Evolutionary conservation across 1,140 invertebrate species (phyloP).

Genomic region (Euschistus heros): DNA sequence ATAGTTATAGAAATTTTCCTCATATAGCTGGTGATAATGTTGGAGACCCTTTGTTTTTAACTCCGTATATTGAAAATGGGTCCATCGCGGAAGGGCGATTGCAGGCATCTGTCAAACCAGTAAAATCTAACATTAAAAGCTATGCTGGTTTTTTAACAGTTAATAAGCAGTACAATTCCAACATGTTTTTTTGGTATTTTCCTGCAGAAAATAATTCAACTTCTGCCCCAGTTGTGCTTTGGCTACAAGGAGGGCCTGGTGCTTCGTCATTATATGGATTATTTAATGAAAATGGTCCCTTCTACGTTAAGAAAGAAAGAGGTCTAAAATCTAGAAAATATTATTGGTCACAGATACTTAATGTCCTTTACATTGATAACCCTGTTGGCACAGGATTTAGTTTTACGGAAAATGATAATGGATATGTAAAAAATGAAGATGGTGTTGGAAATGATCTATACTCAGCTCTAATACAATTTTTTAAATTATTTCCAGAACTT

Average conservation of each 20-base stretch:
- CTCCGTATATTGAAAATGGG: conserved; percentile 25
- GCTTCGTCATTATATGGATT: conserved; percentile 66
- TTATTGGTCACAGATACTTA: conserved; percentile 62
- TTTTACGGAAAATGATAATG: conserved; percentile 49
- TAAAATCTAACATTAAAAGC: conserved; percentile 14
- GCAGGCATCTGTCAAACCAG: conserved; percentile 20
- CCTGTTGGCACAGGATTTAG: conserved; percentile 75
- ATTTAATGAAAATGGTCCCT: conserved; percentile 55
- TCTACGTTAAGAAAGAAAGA: conserved; percentile 34
- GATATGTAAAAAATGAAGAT: conserved; percentile 55
- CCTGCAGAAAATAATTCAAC: conserved; percentile 39
- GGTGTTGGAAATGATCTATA: conserved; percentile 56
- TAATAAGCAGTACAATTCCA: conserved; percentile 50
- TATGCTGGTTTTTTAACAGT: conserved; percentile 62
- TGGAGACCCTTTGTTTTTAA: conserved; percentile 26
- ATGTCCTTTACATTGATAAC: conserved; percentile 77
- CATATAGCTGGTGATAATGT: too few species aligned
- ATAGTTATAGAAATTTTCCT: too few species aligned
- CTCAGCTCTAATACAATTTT: conserved; percentile 56
- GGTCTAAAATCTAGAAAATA: conserved; percentile 50
- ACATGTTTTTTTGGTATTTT: conserved; percentile 71
- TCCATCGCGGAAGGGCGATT: conserved; percentile 21
- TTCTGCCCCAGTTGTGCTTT: conserved; percentile 51
- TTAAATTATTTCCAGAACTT: conserved; percentile 44
- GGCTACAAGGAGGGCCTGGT: conserved; percentile 79